phyloP scores from a whole-genome alignment of 2,888 invertebrate species.

The Caenorhabditis macrosperma region DNA sequence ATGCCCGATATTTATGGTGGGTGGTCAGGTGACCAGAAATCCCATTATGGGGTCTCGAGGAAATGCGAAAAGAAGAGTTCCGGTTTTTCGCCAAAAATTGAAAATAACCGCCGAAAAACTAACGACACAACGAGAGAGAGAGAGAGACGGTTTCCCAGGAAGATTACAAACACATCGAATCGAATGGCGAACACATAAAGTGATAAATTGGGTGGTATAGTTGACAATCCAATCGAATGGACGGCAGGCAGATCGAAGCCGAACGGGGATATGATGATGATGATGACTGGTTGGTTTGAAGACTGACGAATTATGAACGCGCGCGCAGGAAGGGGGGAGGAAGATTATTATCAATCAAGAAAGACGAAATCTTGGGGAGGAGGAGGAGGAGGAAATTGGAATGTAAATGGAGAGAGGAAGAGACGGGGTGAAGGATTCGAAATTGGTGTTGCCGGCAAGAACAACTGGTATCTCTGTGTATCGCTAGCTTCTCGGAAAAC shows the following conservation, averaged over 20 bases:
- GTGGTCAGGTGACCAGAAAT: conserved; percentile 1
- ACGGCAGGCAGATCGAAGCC: not conserved
- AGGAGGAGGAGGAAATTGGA: conserved; percentile 2
- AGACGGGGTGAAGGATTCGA: conserved; percentile 6
- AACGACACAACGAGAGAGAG: not conserved
- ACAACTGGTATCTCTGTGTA: not conserved
- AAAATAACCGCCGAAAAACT: not conserved
- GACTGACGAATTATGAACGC: conserved; percentile 4
- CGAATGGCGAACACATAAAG: conserved; percentile 29
- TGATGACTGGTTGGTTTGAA: not conserved
- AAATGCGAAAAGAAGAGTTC: not conserved
- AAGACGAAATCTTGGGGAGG: conserved; percentile 5
- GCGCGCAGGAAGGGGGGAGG: not conserved
- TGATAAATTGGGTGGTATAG: conserved; percentile 55
- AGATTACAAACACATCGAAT: conserved; percentile 20
- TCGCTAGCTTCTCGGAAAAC: too few species aligned
- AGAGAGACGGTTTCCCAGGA: conserved; percentile 30
- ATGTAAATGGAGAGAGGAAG: conserved; percentile 4
- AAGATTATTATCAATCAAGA: conserved; percentile 13
- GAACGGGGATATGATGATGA: not conserved
- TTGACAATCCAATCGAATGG: conserved; percentile 26
- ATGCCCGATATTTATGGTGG: not conserved
- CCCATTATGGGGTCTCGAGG: too few species aligned
- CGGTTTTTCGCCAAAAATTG: conserved; percentile 12
- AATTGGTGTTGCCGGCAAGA: not conserved